Conservation (phyloP, 2,888 invertebrate species). For the Acanthosepion lycidas region DNA sequence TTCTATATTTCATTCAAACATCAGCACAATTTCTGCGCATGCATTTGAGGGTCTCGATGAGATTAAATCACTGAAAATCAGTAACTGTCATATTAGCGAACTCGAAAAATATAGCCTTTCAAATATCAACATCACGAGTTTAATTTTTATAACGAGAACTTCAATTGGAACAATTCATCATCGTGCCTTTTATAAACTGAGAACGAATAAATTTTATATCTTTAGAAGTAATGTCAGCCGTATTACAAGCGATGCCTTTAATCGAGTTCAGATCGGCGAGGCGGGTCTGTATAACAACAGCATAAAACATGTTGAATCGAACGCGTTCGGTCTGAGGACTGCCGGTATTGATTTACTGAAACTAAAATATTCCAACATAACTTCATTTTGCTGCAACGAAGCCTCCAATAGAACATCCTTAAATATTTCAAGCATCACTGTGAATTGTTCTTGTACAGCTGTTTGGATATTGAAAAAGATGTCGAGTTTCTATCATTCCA, state of each 20-base stretch:
- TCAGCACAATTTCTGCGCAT: background rate
- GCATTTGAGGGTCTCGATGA: background rate
- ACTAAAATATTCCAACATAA: background rate
- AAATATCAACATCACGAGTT: background rate
- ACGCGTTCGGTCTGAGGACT: background rate
- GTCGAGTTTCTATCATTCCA: background rate
- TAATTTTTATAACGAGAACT: background rate
- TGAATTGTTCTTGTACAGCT: background rate
- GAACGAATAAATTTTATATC: background rate
- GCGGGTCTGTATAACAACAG: background rate
- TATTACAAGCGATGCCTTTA: background rate
- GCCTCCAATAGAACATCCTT: background rate
- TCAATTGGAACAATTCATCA: background rate
- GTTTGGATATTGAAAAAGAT: background rate
- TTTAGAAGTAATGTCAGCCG: background rate
- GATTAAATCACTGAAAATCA: background rate
- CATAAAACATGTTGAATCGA: background rate
- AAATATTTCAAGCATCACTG: background rate
- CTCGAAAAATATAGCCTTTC: background rate
- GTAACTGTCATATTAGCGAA: background rate
- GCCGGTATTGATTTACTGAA: background rate
- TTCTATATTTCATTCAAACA: background rate
- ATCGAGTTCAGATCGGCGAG: fast-evolving
- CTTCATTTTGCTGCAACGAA: background rate
- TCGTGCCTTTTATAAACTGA: background rate